Conservation (phyloP, 2,888 invertebrate genomes). For the Hecatera dysodea region DNA sequence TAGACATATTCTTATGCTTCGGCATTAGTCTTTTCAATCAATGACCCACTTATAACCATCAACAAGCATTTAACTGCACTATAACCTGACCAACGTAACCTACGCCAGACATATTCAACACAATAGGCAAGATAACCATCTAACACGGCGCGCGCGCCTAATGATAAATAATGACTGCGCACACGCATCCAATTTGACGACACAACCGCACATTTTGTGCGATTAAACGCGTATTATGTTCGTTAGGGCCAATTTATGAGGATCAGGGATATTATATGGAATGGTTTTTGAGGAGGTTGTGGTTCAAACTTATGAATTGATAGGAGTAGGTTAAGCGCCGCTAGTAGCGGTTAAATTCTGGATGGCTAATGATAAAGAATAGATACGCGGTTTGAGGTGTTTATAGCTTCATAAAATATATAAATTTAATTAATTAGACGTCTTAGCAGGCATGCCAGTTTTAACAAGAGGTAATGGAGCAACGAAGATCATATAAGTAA, state of each 20-base stretch:
- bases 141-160: conserved; percentile 55
- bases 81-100: conserved; percentile 37
- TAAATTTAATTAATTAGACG: neutral
- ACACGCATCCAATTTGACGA: conserved; percentile 58
- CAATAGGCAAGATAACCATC: conserved; percentile 63
- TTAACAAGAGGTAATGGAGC: neutral
- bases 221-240: conserved; percentile 38
- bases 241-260: conserved; percentile 40
- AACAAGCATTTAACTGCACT: conserved; percentile 30
- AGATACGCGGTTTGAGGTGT: neutral
- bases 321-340: neutral
- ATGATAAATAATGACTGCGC: conserved; percentile 63
- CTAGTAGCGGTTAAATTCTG: neutral
- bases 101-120: conserved; percentile 50
- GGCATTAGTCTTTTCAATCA: neutral
- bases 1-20: too few species aligned
- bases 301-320: neutral
- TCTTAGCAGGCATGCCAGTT: neutral
- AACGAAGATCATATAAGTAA: neutral
- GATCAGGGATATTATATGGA: conserved; percentile 17
- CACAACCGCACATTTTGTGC: conserved; percentile 51
- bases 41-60: conserved; percentile 9
- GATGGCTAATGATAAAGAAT: neutral
- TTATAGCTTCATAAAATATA: neutral
- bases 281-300: conserved; percentile 12